Base-by-base conservation (phyloP, 2,888 invertebrate genomes). In the Cinara cedri region DNA sequence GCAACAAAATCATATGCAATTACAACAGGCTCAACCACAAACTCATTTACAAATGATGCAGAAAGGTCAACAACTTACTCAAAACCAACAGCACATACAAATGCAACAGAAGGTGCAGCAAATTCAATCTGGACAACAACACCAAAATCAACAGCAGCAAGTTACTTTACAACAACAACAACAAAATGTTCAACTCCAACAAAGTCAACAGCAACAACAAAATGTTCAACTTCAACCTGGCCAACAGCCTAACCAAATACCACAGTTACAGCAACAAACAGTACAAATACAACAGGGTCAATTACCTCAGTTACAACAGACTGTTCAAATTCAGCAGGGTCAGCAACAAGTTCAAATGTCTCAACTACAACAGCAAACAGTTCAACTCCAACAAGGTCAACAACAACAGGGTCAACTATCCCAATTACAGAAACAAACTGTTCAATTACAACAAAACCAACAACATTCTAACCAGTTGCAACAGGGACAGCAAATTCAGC, bases 31-130 rank as follows among this genome's bases (percentile, higher is more conserved):
- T 63, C 87, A 89, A 83, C 34, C 34, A 34, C 86, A 88, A 51
- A 87, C 89, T 72, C 86, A 86, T 81, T 83, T 85, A 62, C 89
- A 89, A 83, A 89, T 89, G 83, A 88, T 88, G 83, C 82, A 74
- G 54, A 82, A 81, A 74, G 42, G 71, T 44, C 86, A 85, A 74
- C 83, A 85, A 80, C 84, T 82, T 19, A 84, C 82, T 16, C 84
- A 78, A 63, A 78, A 76, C 21, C 78, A 81, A 42, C 82, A 81
- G 65, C 82, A 82, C 24, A 44, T 63, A 82, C 81, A 81, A 81
- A 81, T 57, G 74, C 83, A 82, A 42, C 84, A 83, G 54, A 82
- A 84, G 68, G 84, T 86, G 81, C 86, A 86, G 66, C 85, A 85
- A 62, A 84, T 85, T 80, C 86, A 83, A 83, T 86, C 83, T 83